Evolutionary conservation across 30 jellyfish, hydroid and myxozoan genomes (phyloP).

Genomic region (Cassiopea andromeda): DNA sequence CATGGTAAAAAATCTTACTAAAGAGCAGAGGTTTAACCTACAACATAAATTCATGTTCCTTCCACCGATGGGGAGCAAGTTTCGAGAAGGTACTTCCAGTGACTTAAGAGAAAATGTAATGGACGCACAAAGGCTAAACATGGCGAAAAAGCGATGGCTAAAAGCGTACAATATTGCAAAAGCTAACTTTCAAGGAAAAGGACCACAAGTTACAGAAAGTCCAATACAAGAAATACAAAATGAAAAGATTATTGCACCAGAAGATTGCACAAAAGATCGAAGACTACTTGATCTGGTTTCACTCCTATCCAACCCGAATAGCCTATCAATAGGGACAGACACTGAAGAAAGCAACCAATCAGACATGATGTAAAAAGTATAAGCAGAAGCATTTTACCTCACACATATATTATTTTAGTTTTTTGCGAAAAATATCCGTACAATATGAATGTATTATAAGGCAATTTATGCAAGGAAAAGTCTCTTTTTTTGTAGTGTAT

Average conservation of each 20-base stretch:
- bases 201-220: background rate
- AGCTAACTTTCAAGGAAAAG: constrained; percentile 43
- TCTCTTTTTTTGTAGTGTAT: no score
- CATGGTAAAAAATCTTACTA: constrained; percentile 57
- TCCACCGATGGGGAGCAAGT: constrained; percentile 49
- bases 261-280: constrained; percentile 40
- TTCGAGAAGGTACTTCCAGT: constrained; percentile 18
- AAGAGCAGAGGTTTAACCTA: constrained; percentile 35
- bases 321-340: background rate
- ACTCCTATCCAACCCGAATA: constrained; percentile 28
- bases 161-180: constrained; percentile 56
- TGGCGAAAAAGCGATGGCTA: constrained; percentile 55
- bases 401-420: background rate
- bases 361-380: background rate
- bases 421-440: background rate
- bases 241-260: background rate
- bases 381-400: background rate
- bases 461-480: no score
- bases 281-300: constrained; percentile 51
- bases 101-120: constrained; percentile 8
- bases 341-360: background rate
- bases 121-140: constrained; percentile 43
- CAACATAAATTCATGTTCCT: constrained; percentile 53
- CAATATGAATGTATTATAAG: background rate
- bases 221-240: background rate